Percentiles rank a stretch among this genome's conserved stretches.
phyloP scores from a whole-genome alignment of 2,888 invertebrate genomes.

The Limenitis camilla region DNA sequence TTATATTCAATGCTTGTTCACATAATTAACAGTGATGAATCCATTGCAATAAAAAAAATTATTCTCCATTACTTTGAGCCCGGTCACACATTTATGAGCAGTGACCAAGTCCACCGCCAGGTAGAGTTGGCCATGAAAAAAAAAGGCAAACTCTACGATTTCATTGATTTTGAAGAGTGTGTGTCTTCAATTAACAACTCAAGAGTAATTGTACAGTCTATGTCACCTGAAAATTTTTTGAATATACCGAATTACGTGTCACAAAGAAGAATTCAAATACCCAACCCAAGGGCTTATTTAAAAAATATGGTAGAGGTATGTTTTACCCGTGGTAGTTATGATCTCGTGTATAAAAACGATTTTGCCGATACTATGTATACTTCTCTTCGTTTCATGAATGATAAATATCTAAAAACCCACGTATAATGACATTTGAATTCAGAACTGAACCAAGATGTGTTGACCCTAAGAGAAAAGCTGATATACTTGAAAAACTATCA shows the following conservation, averaged over 20 bases:
- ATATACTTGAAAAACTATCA: neutral
- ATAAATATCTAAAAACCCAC: neutral
- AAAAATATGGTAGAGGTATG: slow-evolving; percentile 22
- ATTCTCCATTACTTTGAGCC: slow-evolving; percentile 25
- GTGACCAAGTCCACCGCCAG: slow-evolving; percentile 27
- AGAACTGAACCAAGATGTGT: neutral
- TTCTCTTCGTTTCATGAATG: neutral
- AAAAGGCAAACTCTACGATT: slow-evolving; percentile 11
- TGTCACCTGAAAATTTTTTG: slow-evolving; percentile 21
- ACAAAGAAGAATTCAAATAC: slow-evolving; percentile 26
- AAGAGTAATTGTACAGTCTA: slow-evolving; percentile 20
- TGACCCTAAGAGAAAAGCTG: neutral
- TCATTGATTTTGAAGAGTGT: neutral
- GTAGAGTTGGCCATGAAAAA: slow-evolving; percentile 25
- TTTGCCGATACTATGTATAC: neutral
- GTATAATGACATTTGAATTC: neutral
- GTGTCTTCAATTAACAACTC: neutral
- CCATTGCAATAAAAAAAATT: slow-evolving; percentile 21
- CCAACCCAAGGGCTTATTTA: no score
- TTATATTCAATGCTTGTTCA: slow-evolving; percentile 23
- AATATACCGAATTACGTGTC: slow-evolving; percentile 24
- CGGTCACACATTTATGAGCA: slow-evolving; percentile 29
- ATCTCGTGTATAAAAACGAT: slow-evolving; percentile 23
- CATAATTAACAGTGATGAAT: slow-evolving; percentile 23
- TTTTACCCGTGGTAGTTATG: slow-evolving; percentile 16